Evolutionary conservation across 2,797 vertebrate genomes (phyloP).

Genomic region (Sphenodon punctatus): DNA sequence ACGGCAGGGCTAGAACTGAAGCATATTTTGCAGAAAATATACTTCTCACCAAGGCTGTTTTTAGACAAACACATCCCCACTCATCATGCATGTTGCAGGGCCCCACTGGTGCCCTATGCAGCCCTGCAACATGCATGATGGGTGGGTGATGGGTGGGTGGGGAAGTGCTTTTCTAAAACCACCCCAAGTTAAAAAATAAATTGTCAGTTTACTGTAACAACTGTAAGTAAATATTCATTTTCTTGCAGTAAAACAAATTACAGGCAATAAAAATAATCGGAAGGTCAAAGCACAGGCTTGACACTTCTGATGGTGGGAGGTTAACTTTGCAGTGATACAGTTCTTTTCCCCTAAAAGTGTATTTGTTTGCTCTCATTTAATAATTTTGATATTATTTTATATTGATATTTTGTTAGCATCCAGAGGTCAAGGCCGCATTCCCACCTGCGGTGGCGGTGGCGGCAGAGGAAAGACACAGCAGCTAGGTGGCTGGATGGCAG

Average conservation of each 20-base stretch:
- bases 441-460: too few species aligned
- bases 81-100: too few species aligned
- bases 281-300: background rate
- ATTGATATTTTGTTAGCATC: background rate
- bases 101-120: too few species aligned
- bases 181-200: background rate
- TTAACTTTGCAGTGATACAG: too few species aligned
- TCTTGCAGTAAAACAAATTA: background rate
- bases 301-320: too few species aligned
- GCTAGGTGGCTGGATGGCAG: too few species aligned
- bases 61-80: background rate
- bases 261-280: background rate
- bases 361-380: background rate
- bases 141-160: too few species aligned
- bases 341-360: constrained; percentile 1
- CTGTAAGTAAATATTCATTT: background rate
- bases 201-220: background rate
- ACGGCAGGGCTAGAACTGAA: background rate
- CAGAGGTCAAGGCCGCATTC: too few species aligned
- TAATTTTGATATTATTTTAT: background rate
- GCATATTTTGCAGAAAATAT: background rate
- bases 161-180: too few species aligned
- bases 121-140: too few species aligned
- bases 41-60: too few species aligned
- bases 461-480: too few species aligned